Evolutionary conservation across 2,888 invertebrate genomes (phyloP).

Genomic region (Ochropacha duplaris): DNA sequence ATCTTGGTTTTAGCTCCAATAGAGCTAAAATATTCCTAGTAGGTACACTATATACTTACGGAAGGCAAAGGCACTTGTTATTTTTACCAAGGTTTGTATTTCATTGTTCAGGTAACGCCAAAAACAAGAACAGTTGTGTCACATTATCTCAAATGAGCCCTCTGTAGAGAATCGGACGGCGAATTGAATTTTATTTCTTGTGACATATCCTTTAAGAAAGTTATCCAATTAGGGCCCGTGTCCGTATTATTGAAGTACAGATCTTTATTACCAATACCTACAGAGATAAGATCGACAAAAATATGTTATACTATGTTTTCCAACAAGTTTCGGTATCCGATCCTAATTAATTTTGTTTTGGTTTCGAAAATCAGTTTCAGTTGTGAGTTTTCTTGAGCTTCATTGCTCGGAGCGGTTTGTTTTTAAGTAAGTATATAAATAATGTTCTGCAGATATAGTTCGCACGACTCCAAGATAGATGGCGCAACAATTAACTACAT

Average conservation of each 20-base stretch:
- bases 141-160: neutral
- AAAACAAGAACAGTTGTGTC: neutral
- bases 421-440: neutral
- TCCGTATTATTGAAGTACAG: neutral
- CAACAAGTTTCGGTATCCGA: constrained; percentile 1
- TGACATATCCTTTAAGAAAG: neutral
- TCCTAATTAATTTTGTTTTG: neutral
- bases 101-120: too few species aligned
- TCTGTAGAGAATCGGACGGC: neutral
- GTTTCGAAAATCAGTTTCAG: neutral
- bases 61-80: too few species aligned
- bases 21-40: too few species aligned
- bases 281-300: too few species aligned
- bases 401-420: neutral
- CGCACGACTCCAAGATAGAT: too few species aligned
- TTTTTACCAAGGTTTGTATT: too few species aligned
- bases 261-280: too few species aligned
- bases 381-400: neutral
- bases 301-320: neutral
- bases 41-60: too few species aligned
- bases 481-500: too few species aligned
- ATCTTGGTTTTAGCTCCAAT: too few species aligned
- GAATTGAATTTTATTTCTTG: neutral
- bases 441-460: too few species aligned
- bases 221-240: neutral